Evolutionary conservation across 2,888 invertebrate species (phyloP), one percentile per base, ranked within the genome.

Genomic region (Bhutanitis thaidina): DNA sequence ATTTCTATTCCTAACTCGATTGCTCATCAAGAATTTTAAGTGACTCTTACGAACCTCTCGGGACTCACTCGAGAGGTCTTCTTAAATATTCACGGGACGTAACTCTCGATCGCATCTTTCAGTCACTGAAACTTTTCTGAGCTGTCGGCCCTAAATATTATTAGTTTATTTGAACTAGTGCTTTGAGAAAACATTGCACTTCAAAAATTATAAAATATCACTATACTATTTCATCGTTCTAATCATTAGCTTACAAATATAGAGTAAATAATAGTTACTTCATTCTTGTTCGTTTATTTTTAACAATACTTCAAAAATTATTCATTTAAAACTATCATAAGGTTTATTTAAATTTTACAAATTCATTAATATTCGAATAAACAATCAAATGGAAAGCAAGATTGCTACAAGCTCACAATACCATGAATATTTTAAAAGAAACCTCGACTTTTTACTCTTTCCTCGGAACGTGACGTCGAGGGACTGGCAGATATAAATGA

Each of bases 11-110:
- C 61, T 74, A 75, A 77, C 74, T 76, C 67, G 69, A 81, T 78
- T 77, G 77, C 80, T 83, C 81, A 80, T 86, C 82, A 80, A 79
- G 71, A 70, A 77, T 77, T 82, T 78, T 77, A 79, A 84, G 82
- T 77, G 80, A 74, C 74, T 77, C 69, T 71, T 58, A 54, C 60
- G 64, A 69, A 56, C 64, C 79, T 77, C 83, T 83, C 39, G 84
- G 83, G 85, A 86, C 80, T 71, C 64, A 59, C 74, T 76, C 65
- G 66, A 73, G 67, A 43, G 69, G 68, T 67, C 74, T 75, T 72
- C 77, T 84, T 78, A 82, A 85, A 86, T 85, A 84, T 85, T 85
- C 82, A 85, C 75, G 65, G 68, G 69, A 67, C 73, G 76, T 76
- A 74, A 75, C 71, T 77, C 71, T 73, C 77, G 72, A 82, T 82